A percentile compares a stretch with the other conserved stretches of the same genome.
These are phyloP conservation scores for Tiliacea aurago DNA, from an alignment of 2,888 invertebrate genomes.

Conservation along the genomic window DNA sequence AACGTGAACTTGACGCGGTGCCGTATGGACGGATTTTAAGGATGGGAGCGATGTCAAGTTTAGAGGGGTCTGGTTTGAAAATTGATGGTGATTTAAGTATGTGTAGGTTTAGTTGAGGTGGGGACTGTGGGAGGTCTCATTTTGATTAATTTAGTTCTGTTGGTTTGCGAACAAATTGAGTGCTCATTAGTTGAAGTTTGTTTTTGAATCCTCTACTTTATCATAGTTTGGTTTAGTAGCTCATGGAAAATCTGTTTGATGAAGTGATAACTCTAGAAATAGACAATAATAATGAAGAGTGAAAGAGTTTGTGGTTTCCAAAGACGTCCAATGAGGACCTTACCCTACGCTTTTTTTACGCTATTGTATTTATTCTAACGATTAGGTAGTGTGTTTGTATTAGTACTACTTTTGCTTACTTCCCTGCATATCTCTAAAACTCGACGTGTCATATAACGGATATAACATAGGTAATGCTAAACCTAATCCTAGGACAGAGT, in stretches of 20 bases:
- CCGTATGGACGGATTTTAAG: constrained; percentile 39
- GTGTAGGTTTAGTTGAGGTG: not conserved
- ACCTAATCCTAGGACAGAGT: constrained; percentile 44
- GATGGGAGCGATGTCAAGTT: constrained; percentile 16
- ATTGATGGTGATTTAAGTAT: no score
- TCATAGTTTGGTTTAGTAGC: no score
- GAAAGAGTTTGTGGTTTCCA: not conserved
- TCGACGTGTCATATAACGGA: constrained; percentile 23
- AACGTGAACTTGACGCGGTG: constrained; percentile 70
- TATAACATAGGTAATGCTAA: constrained; percentile 38
- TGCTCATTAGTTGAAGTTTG: not conserved
- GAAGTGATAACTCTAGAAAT: not conserved
- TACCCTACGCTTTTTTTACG: no score
- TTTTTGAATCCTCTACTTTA: not conserved
- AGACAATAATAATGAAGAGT: not conserved
- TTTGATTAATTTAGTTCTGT: no score
- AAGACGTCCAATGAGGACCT: not conserved
- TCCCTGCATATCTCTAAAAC: not conserved
- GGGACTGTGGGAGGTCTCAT: not conserved
- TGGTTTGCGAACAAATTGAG: not conserved
- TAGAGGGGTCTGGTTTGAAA: constrained; percentile 2
- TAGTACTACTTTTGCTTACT: not conserved
- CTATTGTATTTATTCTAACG: no score
- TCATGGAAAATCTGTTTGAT: not conserved
- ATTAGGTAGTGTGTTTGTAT: no score